Evolutionary conservation across 2,888 invertebrate genomes (phyloP).

Genomic region (Stenotaenia linearis): DNA sequence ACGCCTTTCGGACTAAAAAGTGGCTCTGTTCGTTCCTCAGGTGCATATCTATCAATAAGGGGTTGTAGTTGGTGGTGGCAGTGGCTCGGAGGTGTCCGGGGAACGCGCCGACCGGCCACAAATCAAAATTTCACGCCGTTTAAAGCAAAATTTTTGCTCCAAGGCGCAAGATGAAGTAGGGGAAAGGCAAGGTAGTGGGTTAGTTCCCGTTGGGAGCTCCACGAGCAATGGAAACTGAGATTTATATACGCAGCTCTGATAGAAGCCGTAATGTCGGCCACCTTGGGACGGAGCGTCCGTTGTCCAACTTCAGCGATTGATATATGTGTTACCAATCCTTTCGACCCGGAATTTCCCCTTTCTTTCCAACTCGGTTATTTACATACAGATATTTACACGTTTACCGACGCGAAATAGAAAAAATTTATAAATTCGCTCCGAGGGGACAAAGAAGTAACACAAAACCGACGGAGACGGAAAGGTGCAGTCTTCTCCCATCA

Average conservation of each 20-base stretch:
- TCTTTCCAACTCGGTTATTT: too few species aligned
- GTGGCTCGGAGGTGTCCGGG: not conserved
- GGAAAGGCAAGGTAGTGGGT: not conserved
- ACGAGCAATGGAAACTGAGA: not conserved
- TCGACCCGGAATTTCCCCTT: not conserved
- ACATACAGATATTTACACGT: too few species aligned
- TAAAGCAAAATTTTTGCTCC: slow-evolving; percentile 29
- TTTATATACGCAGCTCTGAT: slow-evolving; percentile 17
- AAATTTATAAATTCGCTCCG: not conserved
- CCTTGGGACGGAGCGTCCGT: not conserved
- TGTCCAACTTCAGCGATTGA: not conserved
- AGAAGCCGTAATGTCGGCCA: slow-evolving; percentile 17
- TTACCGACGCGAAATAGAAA: too few species aligned
- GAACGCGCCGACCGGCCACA: slow-evolving; percentile 21
- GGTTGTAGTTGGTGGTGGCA: not conserved
- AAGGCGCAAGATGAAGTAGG: not conserved
- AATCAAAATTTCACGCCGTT: slow-evolving; percentile 31
- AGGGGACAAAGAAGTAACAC: slow-evolving; percentile 3
- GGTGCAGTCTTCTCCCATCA: not conserved
- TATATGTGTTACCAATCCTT: not conserved
- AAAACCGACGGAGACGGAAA: not conserved
- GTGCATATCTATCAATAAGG: slow-evolving; percentile 13
- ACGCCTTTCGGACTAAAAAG: not conserved
- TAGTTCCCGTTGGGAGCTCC: slow-evolving; percentile 2
- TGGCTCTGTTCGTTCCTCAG: slow-evolving; percentile 11